Conservation (phyloP, 2,888 invertebrate genomes). For the Papilio elwesi region DNA sequence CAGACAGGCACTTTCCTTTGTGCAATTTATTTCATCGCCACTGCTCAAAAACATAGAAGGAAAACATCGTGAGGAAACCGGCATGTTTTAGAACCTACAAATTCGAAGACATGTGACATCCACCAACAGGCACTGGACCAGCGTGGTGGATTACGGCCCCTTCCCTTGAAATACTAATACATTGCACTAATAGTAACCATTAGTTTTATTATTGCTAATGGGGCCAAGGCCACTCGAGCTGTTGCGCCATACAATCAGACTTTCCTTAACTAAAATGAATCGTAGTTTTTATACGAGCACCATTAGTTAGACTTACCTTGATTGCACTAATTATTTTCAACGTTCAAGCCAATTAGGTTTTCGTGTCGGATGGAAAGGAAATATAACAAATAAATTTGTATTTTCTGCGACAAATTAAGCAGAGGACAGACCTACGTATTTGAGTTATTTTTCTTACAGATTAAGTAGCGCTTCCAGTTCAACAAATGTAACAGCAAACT, state of each 20-base stretch:
- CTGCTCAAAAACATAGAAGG: too few relatives aligned
- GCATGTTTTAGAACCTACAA: too few relatives aligned
- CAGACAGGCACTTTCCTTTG: too few relatives aligned
- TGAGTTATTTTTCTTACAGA: neutral
- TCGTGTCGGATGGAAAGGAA: neutral
- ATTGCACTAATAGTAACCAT: too few relatives aligned
- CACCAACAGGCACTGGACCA: too few relatives aligned
- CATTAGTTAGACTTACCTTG: slow-evolving; percentile 16
- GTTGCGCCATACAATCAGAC: slow-evolving; percentile 23
- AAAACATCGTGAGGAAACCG: too few relatives aligned
- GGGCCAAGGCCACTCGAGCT: slow-evolving; percentile 15
- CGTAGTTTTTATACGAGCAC: slow-evolving; percentile 9
- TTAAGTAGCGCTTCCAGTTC: neutral
- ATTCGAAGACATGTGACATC: too few relatives aligned
- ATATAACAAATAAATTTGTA: neutral
- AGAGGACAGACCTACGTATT: neutral
- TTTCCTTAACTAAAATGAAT: slow-evolving; percentile 27
- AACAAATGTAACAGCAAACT: too few relatives aligned
- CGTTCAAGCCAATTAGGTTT: slow-evolving; percentile 14
- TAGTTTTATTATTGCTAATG: slow-evolving; percentile 11
- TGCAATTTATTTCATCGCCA: too few relatives aligned
- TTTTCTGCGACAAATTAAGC: neutral
- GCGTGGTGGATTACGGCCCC: too few relatives aligned
- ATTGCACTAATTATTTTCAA: slow-evolving; percentile 18
- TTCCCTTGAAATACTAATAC: too few relatives aligned